phyloP scores from a whole-genome alignment of 1,140 invertebrate genomes.

The Philaenus spumarius region DNA sequence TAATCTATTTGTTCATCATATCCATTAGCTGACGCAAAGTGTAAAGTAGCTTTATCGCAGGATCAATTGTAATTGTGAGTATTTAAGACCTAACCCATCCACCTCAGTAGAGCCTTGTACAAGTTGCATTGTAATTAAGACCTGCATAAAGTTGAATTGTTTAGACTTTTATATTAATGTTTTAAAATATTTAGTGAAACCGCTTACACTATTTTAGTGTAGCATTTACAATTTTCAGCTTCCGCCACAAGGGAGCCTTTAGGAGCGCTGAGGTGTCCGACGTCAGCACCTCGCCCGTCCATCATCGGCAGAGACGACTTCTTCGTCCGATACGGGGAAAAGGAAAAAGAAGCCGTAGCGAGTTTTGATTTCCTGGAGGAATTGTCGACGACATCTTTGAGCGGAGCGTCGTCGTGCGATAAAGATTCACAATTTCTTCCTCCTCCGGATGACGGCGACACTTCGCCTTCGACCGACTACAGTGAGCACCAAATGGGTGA shows the following conservation, averaged over 20 bases:
- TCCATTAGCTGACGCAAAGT: too few species aligned
- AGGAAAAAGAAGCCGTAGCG: slow-evolving; percentile 66
- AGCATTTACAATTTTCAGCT: slow-evolving; percentile 37
- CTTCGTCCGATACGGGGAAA: slow-evolving; percentile 68
- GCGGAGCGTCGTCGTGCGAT: slow-evolving; percentile 44
- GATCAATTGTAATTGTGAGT: too few species aligned
- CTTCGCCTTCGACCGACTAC: slow-evolving; percentile 19
- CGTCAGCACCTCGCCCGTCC: slow-evolving; percentile 47
- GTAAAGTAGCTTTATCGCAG: too few species aligned
- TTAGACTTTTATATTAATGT: too few species aligned
- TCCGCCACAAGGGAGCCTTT: slow-evolving; percentile 50
- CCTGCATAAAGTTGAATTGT: too few species aligned
- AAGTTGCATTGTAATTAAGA: too few species aligned
- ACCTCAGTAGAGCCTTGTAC: too few species aligned
- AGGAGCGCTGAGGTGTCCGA: slow-evolving; percentile 45
- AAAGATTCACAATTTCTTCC: slow-evolving; percentile 30
- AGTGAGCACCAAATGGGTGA: slow-evolving; percentile 30
- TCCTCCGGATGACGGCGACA: slow-evolving; percentile 33
- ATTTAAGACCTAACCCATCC: too few species aligned
- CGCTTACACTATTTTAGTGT: too few species aligned
- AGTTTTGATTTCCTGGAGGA: slow-evolving; percentile 73
- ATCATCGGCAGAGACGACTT: slow-evolving; percentile 67
- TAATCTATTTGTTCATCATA: too few species aligned
- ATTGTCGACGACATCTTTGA: slow-evolving; percentile 45
- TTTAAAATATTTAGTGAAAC: not conserved